phyloP scores from a whole-genome alignment of 2,797 vertebrate species.

The Syncerus caffer region DNA sequence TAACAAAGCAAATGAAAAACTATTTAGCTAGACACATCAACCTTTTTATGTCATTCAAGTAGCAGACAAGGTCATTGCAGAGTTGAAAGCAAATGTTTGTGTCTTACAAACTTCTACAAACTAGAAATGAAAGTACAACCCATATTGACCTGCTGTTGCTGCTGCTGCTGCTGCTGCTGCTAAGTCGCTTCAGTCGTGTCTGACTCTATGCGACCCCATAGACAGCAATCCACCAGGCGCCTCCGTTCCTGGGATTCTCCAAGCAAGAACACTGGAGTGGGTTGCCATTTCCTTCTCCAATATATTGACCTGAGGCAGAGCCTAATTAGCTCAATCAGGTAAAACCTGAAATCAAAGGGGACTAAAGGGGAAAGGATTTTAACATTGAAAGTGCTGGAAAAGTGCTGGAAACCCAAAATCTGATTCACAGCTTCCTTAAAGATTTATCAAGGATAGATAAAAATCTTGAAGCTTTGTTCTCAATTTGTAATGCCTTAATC shows the following conservation, averaged over 20 bases:
- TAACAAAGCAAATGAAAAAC: not conserved
- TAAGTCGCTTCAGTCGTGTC: not conserved
- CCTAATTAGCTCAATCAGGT: not conserved
- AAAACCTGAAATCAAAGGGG: not conserved
- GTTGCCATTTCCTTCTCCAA: not conserved
- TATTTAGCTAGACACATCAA: not conserved
- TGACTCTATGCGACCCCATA: not conserved
- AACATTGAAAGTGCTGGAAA: not conserved
- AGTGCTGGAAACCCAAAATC: not conserved
- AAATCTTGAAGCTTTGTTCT: not conserved
- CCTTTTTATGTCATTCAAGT: not conserved
- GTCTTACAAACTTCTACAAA: not conserved
- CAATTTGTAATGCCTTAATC: not conserved
- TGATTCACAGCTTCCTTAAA: not conserved
- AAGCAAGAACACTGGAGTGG: not conserved
- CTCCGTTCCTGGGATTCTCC: not conserved
- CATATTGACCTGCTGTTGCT: not conserved
- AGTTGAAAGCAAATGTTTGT: not conserved
- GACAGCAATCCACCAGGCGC: not conserved
- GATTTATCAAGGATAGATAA: not conserved
- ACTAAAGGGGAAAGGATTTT: not conserved
- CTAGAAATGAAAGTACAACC: not conserved
- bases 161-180: not conserved
- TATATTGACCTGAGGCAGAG: not conserved
- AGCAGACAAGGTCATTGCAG: not conserved